Evolutionary conservation across 2,113 vertebrate genomes (phyloP).

Genomic region (Nicator chloris): DNA sequence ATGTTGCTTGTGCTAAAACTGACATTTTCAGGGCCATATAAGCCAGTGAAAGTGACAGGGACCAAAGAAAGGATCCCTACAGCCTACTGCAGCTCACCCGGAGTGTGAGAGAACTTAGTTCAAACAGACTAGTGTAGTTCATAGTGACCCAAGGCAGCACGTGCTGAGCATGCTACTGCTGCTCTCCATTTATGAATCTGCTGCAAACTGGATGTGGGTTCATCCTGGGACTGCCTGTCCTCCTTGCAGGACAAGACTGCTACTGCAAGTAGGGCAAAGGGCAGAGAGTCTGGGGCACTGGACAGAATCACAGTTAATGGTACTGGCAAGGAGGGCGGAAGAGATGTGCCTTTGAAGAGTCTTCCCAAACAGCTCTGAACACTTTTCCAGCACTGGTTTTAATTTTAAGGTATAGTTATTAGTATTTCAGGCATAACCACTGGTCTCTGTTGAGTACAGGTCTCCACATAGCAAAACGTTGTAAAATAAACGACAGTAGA

Average conservation of each 20-base stretch:
- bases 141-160: accelerated
- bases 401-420: background rate
- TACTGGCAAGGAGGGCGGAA: background rate
- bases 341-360: background rate
- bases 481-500: background rate
- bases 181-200: background rate
- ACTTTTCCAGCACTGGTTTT: background rate
- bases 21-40: background rate
- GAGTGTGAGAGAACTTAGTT: background rate
- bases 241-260: background rate
- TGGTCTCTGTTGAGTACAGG: background rate
- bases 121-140: background rate
- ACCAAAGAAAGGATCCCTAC: accelerated
- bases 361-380: background rate
- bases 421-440: background rate
- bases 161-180: background rate
- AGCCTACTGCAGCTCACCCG: background rate
- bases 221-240: background rate
- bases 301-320: background rate
- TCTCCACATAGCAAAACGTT: background rate
- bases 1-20: background rate
- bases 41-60: background rate
- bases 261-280: background rate
- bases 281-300: background rate
- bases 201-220: background rate